Evolutionary conservation across 2,113 vertebrate species (phyloP).

Genomic region (Eonycteris spelaea): DNA sequence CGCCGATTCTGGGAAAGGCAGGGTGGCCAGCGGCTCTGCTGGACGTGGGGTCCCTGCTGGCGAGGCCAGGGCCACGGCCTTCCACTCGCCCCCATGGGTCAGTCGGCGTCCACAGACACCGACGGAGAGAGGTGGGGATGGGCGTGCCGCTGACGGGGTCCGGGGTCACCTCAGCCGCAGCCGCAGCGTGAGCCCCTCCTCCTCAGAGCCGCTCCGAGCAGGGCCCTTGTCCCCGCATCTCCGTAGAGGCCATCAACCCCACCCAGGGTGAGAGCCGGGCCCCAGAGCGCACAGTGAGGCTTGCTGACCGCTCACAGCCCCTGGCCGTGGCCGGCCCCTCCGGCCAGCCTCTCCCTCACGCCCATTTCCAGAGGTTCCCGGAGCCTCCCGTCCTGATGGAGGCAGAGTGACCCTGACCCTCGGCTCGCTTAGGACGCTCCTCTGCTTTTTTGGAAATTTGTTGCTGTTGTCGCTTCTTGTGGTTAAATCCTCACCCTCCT

Average conservation of each 20-base stretch:
- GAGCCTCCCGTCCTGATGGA: background rate
- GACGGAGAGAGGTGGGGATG: too few relatives aligned
- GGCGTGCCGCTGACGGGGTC: too few relatives aligned
- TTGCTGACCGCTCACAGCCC: background rate
- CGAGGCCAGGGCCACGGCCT: too few relatives aligned
- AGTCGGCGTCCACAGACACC: too few relatives aligned
- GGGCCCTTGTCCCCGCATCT: background rate
- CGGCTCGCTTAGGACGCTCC: fast-evolving
- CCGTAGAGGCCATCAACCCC: background rate
- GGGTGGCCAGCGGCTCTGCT: too few relatives aligned
- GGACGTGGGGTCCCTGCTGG: too few relatives aligned
- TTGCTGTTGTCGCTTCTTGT: background rate
- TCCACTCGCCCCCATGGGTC: too few relatives aligned
- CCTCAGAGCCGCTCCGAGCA: background rate
- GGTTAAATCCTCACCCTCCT: too few relatives aligned
- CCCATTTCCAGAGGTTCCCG: background rate
- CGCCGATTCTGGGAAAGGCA: too few relatives aligned
- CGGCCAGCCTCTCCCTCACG: background rate
- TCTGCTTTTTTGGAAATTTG: background rate
- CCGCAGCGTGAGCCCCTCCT: background rate
- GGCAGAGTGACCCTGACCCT: fast-evolving
- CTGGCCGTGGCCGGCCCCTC: background rate
- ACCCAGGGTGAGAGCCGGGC: background rate
- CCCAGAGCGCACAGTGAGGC: background rate
- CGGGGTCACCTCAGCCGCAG: background rate